Evolutionary conservation across 2,888 invertebrate species (phyloP).

Genomic region (Gandaritis pyraliata): DNA sequence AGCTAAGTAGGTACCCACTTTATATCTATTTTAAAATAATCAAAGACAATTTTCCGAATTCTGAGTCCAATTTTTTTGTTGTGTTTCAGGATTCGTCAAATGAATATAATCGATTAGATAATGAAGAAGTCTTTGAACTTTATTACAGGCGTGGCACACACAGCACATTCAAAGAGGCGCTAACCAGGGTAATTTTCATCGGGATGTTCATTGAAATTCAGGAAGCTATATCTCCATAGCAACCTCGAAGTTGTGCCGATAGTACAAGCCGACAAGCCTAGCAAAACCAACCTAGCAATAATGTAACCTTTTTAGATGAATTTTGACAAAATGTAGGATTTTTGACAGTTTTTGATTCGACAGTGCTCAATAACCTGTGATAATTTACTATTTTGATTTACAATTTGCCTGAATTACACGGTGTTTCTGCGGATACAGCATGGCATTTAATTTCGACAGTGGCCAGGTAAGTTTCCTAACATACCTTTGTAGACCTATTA

Average conservation of each 20-base stretch:
- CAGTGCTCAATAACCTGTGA: conserved; percentile 55
- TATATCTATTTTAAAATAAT: too few species aligned
- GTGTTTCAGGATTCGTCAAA: too few species aligned
- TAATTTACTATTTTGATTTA: conserved; percentile 53
- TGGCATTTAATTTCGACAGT: conserved; percentile 78
- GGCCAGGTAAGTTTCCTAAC: conserved; percentile 67
- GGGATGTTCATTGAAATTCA: conserved; percentile 45
- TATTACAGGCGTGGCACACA: conserved; percentile 31
- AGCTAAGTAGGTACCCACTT: too few species aligned
- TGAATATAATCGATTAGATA: conserved; percentile 19
- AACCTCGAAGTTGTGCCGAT: conserved; percentile 76
- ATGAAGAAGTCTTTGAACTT: conserved; percentile 34
- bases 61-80: too few species aligned
- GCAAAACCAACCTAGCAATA: conserved; percentile 45
- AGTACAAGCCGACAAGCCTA: conserved; percentile 54
- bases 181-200: conserved; percentile 28
- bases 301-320: conserved; percentile 34
- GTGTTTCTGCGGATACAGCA: conserved; percentile 46
- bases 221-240: conserved; percentile 55
- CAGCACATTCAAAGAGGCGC: conserved; percentile 34
- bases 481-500: too few species aligned
- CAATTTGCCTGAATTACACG: conserved; percentile 35
- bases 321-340: conserved; percentile 44
- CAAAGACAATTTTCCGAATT: too few species aligned
- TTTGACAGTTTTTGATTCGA: conserved; percentile 55